Percentiles rank a stretch among this genome's conserved stretches.
These are phyloP conservation scores for Callorhinus ursinus DNA, from an alignment of 2,113 vertebrate genomes.

Conservation along the genomic window DNA sequence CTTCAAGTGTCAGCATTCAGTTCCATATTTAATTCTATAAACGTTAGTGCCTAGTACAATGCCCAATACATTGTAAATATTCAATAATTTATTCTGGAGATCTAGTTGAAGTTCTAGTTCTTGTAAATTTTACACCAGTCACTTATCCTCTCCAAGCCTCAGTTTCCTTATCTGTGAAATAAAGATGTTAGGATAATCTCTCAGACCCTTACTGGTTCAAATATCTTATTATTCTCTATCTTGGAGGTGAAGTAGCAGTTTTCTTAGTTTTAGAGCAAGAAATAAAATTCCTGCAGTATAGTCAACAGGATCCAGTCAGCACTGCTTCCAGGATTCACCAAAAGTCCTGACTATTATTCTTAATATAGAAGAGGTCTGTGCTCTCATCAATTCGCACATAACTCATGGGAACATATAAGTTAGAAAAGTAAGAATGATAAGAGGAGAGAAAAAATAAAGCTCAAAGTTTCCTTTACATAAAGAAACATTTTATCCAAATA, in stretches of 20 bases:
- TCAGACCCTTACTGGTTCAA: not conserved
- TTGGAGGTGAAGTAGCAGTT: not conserved
- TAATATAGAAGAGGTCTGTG: not conserved
- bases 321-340: not conserved
- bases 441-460: not conserved
- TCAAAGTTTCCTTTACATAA: not conserved
- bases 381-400: not conserved
- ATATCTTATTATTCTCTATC: not conserved
- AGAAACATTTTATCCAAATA: not conserved
- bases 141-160: not conserved
- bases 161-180: slow-evolving; percentile 35
- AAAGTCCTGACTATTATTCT: not conserved
- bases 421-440: not conserved
- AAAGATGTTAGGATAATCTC: not conserved
- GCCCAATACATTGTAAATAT: not conserved
- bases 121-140: not conserved
- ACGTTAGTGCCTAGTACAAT: not conserved
- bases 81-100: not conserved
- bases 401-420: not conserved
- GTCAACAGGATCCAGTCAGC: not conserved
- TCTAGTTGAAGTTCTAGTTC: not conserved
- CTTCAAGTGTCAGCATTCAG: not conserved
- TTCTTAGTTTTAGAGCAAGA: not conserved
- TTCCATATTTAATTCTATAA: not conserved
- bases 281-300: not conserved